Conservation (phyloP, 2,113 vertebrate genomes). For the Gopherus evgoodei region DNA sequence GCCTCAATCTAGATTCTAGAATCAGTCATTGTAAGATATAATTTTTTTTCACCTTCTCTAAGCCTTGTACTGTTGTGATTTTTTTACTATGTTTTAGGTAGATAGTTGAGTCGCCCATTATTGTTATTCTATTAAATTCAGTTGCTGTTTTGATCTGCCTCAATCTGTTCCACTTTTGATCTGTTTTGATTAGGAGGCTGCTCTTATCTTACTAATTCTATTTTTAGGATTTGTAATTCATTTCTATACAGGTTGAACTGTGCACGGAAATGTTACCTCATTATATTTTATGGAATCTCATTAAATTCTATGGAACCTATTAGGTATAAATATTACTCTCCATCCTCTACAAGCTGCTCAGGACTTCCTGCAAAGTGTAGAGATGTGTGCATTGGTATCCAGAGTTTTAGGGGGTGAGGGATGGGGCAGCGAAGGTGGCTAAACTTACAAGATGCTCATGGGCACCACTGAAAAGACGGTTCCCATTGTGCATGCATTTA, state of each 20-base stretch:
- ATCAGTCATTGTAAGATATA: not conserved
- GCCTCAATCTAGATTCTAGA: not conserved
- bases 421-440: not conserved
- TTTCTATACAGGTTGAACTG: not conserved
- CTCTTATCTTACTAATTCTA: not conserved
- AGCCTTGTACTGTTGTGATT: not conserved
- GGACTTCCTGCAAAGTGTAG: not conserved
- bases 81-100: not conserved
- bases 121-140: not conserved
- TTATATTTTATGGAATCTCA: not conserved
- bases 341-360: not conserved
- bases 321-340: not conserved
- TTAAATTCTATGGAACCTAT: not conserved
- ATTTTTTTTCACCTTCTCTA: not conserved
- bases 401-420: not conserved
- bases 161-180: not conserved
- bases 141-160: not conserved
- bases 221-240: not conserved
- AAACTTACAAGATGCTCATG: not conserved
- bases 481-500: not conserved
- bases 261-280: not conserved
- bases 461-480: not conserved
- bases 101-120: not conserved
- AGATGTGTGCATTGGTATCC: not conserved
- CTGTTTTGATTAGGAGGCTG: too few species aligned